Percentiles rank a stretch among this genome's conserved stretches.
Evolutionary conservation across 2,113 vertebrate species (phyloP).

Genomic region (Felis catus): F.catus_Fca126_mat1.0 CM031414.1:132562001-132562500

Average conservation of each 20-base stretch:
- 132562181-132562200: not conserved
- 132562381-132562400: not conserved
- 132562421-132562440: not conserved
- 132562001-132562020: not conserved
- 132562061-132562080: not conserved
- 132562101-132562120: conserved; percentile 37
- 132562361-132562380: not conserved
- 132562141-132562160: not conserved
- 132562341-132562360: not conserved
- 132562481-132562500: not conserved
- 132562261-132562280: not conserved
- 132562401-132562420: not conserved
- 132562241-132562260: not conserved
- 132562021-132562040: not conserved
- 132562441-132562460: not conserved
- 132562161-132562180: not conserved
- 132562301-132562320: not conserved
- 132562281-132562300: not conserved
- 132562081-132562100: not conserved
- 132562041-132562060: not conserved
- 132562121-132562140: not conserved
- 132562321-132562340: not conserved
- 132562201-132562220: not conserved
- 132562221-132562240: not conserved
- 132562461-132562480: not conserved